Conservation (phyloP, 2,888 invertebrate species). For the Nezara viridula region DNA sequence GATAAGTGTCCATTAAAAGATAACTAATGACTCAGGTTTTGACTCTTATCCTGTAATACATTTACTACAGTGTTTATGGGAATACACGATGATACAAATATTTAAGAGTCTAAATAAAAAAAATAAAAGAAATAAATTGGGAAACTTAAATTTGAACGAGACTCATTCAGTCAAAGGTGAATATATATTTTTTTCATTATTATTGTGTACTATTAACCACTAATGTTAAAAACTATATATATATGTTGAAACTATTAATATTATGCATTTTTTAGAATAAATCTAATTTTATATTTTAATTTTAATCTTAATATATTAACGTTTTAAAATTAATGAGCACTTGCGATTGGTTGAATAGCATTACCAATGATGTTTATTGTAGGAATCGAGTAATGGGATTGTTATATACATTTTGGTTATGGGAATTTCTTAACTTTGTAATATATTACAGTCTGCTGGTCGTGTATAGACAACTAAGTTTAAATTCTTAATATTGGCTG, state of each 20-base stretch:
- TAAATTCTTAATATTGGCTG: no score
- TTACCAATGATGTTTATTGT: background rate
- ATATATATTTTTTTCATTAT: constrained; percentile 6
- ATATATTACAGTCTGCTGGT: no score
- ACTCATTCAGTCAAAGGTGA: background rate
- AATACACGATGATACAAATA: background rate
- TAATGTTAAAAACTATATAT: background rate
- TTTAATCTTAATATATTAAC: no score
- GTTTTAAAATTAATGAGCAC: no score
- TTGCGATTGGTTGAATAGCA: background rate
- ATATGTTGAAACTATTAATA: background rate
- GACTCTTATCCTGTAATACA: background rate
- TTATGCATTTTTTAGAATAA: background rate
- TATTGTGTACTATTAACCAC: background rate
- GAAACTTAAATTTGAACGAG: background rate
- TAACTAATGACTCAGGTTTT: background rate
- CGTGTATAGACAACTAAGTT: no score
- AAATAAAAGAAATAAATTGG: background rate
- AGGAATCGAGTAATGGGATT: background rate
- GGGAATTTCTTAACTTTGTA: no score
- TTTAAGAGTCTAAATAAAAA: background rate
- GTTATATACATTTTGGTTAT: no score
- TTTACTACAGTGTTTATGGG: background rate
- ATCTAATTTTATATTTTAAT: background rate
- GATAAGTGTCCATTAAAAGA: background rate